Evolutionary conservation across 1,140 invertebrate species (phyloP).

Genomic region (Cylas formicarius): DNA sequence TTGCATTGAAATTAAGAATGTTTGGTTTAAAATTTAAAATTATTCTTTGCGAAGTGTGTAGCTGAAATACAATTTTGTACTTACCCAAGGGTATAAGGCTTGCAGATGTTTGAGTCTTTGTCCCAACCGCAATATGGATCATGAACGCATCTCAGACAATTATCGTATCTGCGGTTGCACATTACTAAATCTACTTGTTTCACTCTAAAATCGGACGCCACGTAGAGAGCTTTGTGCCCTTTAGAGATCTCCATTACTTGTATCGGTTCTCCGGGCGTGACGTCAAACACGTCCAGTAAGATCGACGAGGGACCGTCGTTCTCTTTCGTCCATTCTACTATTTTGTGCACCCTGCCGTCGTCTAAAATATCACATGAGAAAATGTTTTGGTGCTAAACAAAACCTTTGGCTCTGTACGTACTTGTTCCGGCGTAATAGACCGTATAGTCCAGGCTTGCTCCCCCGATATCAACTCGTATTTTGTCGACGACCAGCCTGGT

Average conservation of each 20-base stretch:
- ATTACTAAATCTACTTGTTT: slow-evolving; percentile 68
- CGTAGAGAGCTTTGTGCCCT: slow-evolving; percentile 64
- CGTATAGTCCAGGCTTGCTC: slow-evolving; percentile 59
- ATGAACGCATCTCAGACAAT: slow-evolving; percentile 67
- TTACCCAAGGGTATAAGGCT: slow-evolving; percentile 60
- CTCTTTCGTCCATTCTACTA: slow-evolving; percentile 63
- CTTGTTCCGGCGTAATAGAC: slow-evolving; percentile 74
- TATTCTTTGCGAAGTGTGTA: not conserved
- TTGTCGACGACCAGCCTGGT: slow-evolving; percentile 72
- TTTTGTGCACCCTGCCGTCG: slow-evolving; percentile 71
- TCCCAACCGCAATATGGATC: slow-evolving; percentile 83
- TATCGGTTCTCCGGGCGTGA: slow-evolving; percentile 64
- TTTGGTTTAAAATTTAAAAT: too few species aligned
- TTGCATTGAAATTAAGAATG: too few species aligned
- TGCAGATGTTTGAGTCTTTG: slow-evolving; percentile 64
- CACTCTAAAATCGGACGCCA: slow-evolving; percentile 67
- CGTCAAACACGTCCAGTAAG: slow-evolving; percentile 68
- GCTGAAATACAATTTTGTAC: not conserved
- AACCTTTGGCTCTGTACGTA: slow-evolving; percentile 46
- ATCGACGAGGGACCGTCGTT: slow-evolving; percentile 56
- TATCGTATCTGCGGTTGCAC: slow-evolving; percentile 65
- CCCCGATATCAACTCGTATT: slow-evolving; percentile 56
- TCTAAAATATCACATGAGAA: slow-evolving; percentile 41
- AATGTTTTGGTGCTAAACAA: not conserved
- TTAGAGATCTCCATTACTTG: slow-evolving; percentile 66